phyloP scores from a whole-genome alignment of 2,888 invertebrate genomes.

The Andrena trimmerana region DNA sequence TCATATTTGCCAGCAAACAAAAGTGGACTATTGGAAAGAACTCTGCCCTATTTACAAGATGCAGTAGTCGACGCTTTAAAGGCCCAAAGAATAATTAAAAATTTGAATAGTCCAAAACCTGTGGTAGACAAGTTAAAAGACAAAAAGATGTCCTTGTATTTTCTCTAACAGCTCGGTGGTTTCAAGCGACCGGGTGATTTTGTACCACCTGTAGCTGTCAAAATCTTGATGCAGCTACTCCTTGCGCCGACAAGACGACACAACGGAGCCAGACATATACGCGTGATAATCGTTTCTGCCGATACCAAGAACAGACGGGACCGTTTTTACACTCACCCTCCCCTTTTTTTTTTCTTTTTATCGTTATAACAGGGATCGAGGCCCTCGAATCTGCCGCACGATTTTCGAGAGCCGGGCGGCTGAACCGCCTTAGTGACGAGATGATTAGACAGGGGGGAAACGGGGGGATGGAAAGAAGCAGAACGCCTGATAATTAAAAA shows the following conservation, averaged over 20 bases:
- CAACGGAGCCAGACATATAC: slow-evolving; percentile 2
- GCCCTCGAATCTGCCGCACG: slow-evolving; percentile 22
- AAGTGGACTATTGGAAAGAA: too few species aligned
- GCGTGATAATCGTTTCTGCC: slow-evolving; percentile 40
- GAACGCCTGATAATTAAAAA: slow-evolving; percentile 46
- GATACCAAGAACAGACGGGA: slow-evolving; percentile 28
- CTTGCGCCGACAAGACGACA: slow-evolving; percentile 22
- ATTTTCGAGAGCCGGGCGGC: slow-evolving; percentile 33
- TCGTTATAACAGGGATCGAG: slow-evolving; percentile 33
- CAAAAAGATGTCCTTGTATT: neutral
- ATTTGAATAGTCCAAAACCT: neutral
- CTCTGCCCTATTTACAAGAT: too few species aligned
- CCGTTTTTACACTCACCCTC: slow-evolving; percentile 6
- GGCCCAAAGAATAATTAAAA: neutral
- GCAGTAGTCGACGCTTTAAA: too few species aligned
- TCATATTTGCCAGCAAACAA: too few species aligned
- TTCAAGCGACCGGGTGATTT: neutral
- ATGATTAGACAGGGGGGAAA: slow-evolving; percentile 54
- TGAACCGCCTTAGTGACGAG: slow-evolving; percentile 29
- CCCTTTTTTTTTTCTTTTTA: slow-evolving; percentile 18
- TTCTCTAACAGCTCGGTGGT: neutral
- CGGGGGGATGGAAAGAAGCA: slow-evolving; percentile 19
- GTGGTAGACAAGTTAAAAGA: neutral
- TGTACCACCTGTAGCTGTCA: slow-evolving; percentile 9
- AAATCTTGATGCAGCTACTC: slow-evolving; percentile 38